Percentiles rank a stretch among this genome's conserved stretches.
phyloP scores from a whole-genome alignment of 2,888 invertebrate genomes.

The Archips xylosteana region DNA sequence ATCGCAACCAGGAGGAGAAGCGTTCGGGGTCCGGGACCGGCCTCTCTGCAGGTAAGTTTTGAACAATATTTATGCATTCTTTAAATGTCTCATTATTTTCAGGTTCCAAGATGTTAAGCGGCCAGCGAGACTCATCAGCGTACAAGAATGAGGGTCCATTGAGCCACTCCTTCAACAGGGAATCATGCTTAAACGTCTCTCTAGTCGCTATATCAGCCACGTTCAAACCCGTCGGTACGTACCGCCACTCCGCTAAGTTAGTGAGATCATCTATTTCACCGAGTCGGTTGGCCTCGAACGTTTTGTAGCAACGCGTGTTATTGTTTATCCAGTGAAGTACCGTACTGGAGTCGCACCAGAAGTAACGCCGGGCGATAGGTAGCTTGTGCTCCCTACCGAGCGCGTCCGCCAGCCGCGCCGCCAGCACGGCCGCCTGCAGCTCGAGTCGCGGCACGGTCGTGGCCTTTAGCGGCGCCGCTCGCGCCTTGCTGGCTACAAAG shows the following conservation, averaged over 20 bases:
- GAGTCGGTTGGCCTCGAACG: conserved; percentile 1
- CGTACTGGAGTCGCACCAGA: conserved; percentile 11
- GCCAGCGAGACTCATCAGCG: not conserved
- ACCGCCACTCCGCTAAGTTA: not conserved
- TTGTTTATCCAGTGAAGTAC: conserved; percentile 9
- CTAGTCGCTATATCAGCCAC: not conserved
- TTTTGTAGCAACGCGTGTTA: conserved; percentile 3
- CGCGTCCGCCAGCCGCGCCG: not conserved
- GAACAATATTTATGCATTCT: not conserved
- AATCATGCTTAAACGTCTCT: not conserved
- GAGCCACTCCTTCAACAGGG: not conserved
- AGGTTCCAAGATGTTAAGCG: not conserved
- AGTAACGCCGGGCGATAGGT: not conserved
- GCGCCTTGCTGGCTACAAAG: not conserved
- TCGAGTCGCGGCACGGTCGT: not conserved
- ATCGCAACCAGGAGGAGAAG: conserved; percentile 42
- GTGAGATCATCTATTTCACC: not conserved
- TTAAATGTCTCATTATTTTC: not conserved
- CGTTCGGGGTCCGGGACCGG: conserved; percentile 34
- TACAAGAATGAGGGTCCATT: not conserved
- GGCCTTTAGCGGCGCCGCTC: not conserved
- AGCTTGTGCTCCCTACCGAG: not conserved
- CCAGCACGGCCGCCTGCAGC: conserved; percentile 2
- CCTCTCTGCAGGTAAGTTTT: not conserved
- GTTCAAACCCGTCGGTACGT: conserved; percentile 1